Evolutionary conservation across 2,888 invertebrate genomes (phyloP).

Genomic region (Amphipyra berbera): DNA sequence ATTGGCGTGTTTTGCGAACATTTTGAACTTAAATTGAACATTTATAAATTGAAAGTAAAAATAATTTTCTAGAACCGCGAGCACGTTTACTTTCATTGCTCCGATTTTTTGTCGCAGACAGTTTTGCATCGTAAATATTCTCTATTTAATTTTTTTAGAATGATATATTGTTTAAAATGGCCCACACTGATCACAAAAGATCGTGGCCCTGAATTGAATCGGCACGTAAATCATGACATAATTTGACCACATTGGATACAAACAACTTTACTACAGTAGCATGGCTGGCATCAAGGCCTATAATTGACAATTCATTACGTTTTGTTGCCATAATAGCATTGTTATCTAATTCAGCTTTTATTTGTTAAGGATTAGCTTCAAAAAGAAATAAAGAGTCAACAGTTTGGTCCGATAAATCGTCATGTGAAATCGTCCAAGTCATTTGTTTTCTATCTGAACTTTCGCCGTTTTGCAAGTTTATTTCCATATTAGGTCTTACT

Average conservation of each 20-base stretch:
- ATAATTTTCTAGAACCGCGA: slow-evolving; percentile 38
- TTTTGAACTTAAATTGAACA: slow-evolving; percentile 16
- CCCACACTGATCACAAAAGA: slow-evolving; percentile 33
- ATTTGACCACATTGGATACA: slow-evolving; percentile 44
- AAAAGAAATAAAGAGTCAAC: slow-evolving; percentile 3
- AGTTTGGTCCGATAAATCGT: slow-evolving; percentile 4
- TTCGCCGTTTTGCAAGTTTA: slow-evolving; percentile 46
- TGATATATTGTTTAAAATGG: slow-evolving; percentile 22
- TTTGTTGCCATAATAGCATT: slow-evolving; percentile 8
- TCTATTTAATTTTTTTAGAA: slow-evolving; percentile 10
- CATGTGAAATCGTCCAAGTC: slow-evolving; percentile 41
- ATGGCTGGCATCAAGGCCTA: slow-evolving; percentile 16
- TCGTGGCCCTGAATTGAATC: slow-evolving; percentile 37
- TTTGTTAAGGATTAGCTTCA: slow-evolving; percentile 2
- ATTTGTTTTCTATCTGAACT: slow-evolving; percentile 50
- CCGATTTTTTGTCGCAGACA: slow-evolving; percentile 39
- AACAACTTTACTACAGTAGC: slow-evolving; percentile 20
- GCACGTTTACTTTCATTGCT: slow-evolving; percentile 55
- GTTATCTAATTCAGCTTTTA: slow-evolving; percentile 3
- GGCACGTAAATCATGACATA: slow-evolving; percentile 50
- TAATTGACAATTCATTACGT: slow-evolving; percentile 25
- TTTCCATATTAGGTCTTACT: slow-evolving; percentile 47
- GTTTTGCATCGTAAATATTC: slow-evolving; percentile 22
- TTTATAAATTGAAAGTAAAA: slow-evolving; percentile 49
- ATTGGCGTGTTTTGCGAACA: slow-evolving; percentile 24